phyloP scores from a whole-genome alignment of 2,113 vertebrate species.

The Hyperoodon ampullatus region DNA sequence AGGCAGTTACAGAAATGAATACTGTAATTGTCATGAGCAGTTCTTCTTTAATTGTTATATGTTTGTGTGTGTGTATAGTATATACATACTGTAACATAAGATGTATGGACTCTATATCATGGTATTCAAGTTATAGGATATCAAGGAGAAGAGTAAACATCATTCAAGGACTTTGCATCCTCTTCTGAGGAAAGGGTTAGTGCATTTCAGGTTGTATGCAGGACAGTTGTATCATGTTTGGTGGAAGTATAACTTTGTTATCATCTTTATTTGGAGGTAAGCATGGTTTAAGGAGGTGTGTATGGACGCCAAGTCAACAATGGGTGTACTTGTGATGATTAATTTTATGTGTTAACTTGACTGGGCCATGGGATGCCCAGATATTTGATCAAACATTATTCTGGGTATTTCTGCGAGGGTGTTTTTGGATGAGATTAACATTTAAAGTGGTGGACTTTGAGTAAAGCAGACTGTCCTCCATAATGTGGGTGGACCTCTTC shows the following conservation, averaged over 20 bases:
- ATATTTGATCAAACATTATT: not conserved
- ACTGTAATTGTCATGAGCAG: not conserved
- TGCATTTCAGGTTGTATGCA: not conserved
- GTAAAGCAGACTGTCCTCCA: not conserved
- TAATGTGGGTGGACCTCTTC: not conserved
- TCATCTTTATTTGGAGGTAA: not conserved
- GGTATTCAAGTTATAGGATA: not conserved
- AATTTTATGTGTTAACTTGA: not conserved
- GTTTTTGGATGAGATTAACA: not conserved
- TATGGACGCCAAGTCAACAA: not conserved
- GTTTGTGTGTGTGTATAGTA: not conserved
- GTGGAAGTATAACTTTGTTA: not conserved
- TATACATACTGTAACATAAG: not conserved
- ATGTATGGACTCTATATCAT: not conserved
- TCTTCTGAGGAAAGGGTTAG: not conserved
- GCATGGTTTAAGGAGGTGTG: not conserved
- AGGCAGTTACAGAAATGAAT: not conserved
- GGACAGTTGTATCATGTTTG: not conserved
- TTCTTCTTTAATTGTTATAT: not conserved
- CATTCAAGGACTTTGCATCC: not conserved
- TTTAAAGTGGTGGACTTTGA: not conserved
- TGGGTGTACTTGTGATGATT: not conserved
- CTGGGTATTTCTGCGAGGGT: not conserved
- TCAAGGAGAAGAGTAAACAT: not conserved
- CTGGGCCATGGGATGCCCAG: not conserved